Conservation (phyloP, 2,797 vertebrate genomes). For the Lepidocolaptes lacrymiger region DNA sequence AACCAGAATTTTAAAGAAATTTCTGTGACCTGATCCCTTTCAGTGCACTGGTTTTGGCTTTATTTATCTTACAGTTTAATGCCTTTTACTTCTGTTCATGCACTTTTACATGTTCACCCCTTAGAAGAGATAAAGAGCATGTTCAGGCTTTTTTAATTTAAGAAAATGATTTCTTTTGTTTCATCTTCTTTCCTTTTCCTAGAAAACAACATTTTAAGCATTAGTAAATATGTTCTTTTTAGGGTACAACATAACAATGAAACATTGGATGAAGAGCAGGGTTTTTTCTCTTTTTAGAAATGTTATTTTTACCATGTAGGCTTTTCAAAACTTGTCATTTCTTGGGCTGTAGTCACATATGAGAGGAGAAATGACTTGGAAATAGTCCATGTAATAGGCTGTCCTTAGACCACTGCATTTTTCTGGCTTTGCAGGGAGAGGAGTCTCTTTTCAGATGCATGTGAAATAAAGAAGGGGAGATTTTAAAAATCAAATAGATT, state of each 20-base stretch:
- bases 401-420: not conserved
- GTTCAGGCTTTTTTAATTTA: not conserved
- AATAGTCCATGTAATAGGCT: not conserved
- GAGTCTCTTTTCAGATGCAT: not conserved
- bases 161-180: not conserved
- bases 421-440: not conserved
- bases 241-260: not conserved
- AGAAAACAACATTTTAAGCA: not conserved
- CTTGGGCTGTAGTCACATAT: not conserved
- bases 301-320: not conserved
- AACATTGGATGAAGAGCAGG: not conserved
- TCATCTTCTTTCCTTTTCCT: not conserved
- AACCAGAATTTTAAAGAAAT: not conserved
- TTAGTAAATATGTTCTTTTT: not conserved
- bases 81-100: slow-evolving; percentile 1
- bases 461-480: not conserved
- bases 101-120: not conserved
- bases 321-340: not conserved
- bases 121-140: not conserved
- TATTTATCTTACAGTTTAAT: not conserved
- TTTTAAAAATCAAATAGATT: not conserved
- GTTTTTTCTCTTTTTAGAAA: not conserved
- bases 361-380: not conserved
- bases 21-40: not conserved
- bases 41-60: not conserved